Evolutionary conservation across 2,113 vertebrate species (phyloP), one percentile per base, ranked within the genome.

Genomic region (Sprattus sprattus): DNA sequence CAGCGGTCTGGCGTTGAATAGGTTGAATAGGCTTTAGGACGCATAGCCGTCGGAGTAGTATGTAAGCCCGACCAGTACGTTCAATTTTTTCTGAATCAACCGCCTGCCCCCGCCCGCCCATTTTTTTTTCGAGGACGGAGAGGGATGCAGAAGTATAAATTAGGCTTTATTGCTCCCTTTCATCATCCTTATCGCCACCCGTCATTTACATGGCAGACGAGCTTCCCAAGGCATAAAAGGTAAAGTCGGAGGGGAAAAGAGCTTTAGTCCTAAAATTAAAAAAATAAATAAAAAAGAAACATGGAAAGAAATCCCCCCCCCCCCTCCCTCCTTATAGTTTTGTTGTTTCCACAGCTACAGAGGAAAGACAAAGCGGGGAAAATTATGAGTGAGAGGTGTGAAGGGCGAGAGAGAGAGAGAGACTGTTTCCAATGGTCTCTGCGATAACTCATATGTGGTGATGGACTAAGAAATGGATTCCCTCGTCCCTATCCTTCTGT

Each of bases 141-240:
- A n/a, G n/a, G n/a, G n/a, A n/a, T n/a, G n/a, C n/a, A n/a, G n/a
- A n/a, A n/a, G n/a, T n/a, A n/a, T n/a, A n/a, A n/a, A n/a, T n/a
- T n/a, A n/a, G n/a, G n/a, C n/a, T n/a, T n/a, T 82, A 88, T 92
- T 91, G 90, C 89, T 89, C 88, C 87, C 90, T 93, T 93, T 92
- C 88, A 93, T 93, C 88, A 71, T 91, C 85, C 93, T 93, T 91
- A 93, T 93, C 92, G 85, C 89, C 85, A 88, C 78, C 47, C 88
- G 90, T 89, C 90, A 89, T 91, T 92, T 89, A 90, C 90, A 90
- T 90, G 90, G 90, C 89, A 88, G 91, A 92, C 89, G 15, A 89
- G 88, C 89, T 71, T 81, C 47, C 85, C 91, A 88, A 92, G 92
- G 94, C 88, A 90, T 84, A 89, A 91, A 82, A 90, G 85, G 88